Conservation (phyloP, 2,888 invertebrate species). For the Tipula vernalis region DNA sequence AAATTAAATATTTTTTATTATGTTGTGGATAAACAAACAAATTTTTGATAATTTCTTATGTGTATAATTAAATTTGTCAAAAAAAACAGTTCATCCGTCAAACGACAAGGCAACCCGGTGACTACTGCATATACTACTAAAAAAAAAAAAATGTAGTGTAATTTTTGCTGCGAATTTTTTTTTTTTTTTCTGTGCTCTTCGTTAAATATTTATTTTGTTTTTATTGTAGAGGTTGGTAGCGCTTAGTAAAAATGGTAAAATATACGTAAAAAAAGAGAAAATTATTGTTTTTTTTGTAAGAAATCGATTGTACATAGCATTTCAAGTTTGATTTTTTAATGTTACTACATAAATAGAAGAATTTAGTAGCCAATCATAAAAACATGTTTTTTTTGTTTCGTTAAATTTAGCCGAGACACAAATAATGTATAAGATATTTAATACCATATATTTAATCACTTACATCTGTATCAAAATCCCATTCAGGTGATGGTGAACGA, state of each 20-base stretch:
- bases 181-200: not conserved
- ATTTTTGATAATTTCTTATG: not conserved
- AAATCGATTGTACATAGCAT: not conserved
- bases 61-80: not conserved
- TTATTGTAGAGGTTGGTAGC: not conserved
- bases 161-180: not conserved
- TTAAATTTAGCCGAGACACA: not conserved
- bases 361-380: not conserved
- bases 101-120: slow-evolving; percentile 5
- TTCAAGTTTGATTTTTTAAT: not conserved
- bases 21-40: not conserved
- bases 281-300: not conserved
- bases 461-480: slow-evolving; percentile 35
- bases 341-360: not conserved
- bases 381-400: not conserved
- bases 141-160: not conserved
- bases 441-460: slow-evolving; percentile 8
- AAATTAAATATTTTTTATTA: not conserved
- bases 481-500: slow-evolving; percentile 36
- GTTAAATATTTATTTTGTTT: not conserved
- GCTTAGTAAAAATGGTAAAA: too few species aligned
- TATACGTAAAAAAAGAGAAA: not conserved
- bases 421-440: not conserved
- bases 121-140: not conserved
- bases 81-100: not conserved